Percentiles rank a stretch among this genome's conserved stretches.
These are phyloP conservation scores for Hypotaenidia philippensis DNA, from an alignment of 2,797 vertebrate genomes.

Conservation along the genomic window DNA sequence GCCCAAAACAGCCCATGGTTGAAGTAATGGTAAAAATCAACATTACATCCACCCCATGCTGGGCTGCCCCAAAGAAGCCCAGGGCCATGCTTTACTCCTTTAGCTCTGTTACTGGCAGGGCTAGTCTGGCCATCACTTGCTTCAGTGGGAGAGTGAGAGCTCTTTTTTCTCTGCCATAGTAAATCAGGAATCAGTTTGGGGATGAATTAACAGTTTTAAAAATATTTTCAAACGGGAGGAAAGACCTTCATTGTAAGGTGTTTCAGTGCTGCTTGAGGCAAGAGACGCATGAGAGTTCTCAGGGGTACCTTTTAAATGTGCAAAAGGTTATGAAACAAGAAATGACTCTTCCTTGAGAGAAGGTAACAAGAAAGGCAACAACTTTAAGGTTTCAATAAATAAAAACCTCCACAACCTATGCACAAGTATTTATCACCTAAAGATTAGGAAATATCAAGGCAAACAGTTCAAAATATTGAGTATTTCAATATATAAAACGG, in stretches of 20 bases:
- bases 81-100: not conserved
- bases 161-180: not conserved
- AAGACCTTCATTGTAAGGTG: no score
- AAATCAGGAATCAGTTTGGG: not conserved
- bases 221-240: not conserved
- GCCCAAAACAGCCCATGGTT: rapidly evolving
- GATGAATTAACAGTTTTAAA: not conserved
- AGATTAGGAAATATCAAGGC: not conserved
- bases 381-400: not conserved
- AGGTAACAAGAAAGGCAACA: not conserved
- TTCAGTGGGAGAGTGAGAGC: not conserved
- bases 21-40: not conserved
- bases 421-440: not conserved
- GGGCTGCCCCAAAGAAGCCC: not conserved
- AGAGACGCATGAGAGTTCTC: not conserved
- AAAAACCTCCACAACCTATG: not conserved
- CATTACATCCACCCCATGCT: not conserved
- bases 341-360: not conserved
- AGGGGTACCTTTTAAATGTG: not conserved
- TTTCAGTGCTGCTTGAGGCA: not conserved
- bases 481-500: not conserved
- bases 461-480: not conserved
- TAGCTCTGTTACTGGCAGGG: not conserved
- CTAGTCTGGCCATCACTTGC: not conserved
- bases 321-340: not conserved